Percentiles rank a stretch among this genome's conserved stretches.
phyloP scores from a whole-genome alignment of 37 sponge, comb jelly and placozoan genomes.

The Oopsacas minuta region DNA sequence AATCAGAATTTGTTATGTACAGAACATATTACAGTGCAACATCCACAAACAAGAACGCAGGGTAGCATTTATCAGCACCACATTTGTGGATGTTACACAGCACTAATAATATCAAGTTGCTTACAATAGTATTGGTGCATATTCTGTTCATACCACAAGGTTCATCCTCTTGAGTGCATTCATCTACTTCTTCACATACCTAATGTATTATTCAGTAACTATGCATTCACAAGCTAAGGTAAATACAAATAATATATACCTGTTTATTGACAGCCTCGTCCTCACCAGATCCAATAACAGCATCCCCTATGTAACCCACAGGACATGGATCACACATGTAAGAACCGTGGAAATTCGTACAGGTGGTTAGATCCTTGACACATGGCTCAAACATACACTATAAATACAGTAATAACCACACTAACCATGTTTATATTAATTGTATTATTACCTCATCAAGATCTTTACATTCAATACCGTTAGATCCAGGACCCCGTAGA shows the following conservation, averaged over 20 bases:
- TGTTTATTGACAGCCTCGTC: background rate
- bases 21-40: no score
- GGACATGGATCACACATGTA: slow-evolving; percentile 59
- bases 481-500: background rate
- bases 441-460: background rate
- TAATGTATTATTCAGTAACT: background rate
- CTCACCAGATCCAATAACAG: slow-evolving; percentile 10
- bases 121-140: background rate
- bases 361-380: background rate
- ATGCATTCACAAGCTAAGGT: background rate
- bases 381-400: background rate
- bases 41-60: no score
- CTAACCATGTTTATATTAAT: background rate
- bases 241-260: background rate
- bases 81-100: no score
- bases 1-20: no score
- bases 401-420: background rate
- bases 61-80: no score
- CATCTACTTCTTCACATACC: background rate
- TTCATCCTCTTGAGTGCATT: background rate
- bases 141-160: background rate
- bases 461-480: background rate
- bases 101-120: no score
- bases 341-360: slow-evolving; percentile 16
- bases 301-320: slow-evolving; percentile 53